Conservation (phyloP, 2,888 invertebrate genomes). For the Nowickia ferox region DNA sequence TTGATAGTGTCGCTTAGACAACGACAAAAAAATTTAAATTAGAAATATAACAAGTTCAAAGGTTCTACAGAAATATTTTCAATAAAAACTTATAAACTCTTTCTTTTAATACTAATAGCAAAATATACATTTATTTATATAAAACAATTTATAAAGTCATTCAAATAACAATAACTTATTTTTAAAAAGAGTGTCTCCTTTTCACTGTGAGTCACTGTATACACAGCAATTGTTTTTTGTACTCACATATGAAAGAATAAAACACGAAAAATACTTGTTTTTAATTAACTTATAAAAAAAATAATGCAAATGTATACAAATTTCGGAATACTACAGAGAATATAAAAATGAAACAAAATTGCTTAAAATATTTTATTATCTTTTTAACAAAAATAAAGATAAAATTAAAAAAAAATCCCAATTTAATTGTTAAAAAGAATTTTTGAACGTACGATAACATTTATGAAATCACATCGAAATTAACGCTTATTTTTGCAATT, state of each 20-base stretch:
- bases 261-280: neutral
- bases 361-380: neutral
- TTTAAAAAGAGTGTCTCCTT: too few species aligned
- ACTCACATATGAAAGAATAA: neutral
- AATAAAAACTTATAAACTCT: too few species aligned
- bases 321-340: neutral
- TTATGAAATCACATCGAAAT: conserved; percentile 8
- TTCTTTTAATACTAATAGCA: too few species aligned
- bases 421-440: conserved; percentile 18
- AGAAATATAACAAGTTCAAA: too few species aligned
- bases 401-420: neutral
- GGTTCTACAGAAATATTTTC: too few species aligned
- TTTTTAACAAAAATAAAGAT: neutral
- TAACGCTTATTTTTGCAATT: conserved; percentile 7
- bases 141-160: too few species aligned
- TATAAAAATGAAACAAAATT: neutral
- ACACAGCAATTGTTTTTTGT: neutral
- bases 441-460: neutral
- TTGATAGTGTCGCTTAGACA: too few species aligned
- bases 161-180: too few species aligned
- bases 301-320: neutral
- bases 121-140: too few species aligned
- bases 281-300: conserved; percentile 8
- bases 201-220: too few species aligned
- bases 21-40: too few species aligned